These are phyloP conservation scores for Gallinago stenura DNA, from an alignment of 2,797 vertebrate species.

Conservation along the genomic window DNA sequence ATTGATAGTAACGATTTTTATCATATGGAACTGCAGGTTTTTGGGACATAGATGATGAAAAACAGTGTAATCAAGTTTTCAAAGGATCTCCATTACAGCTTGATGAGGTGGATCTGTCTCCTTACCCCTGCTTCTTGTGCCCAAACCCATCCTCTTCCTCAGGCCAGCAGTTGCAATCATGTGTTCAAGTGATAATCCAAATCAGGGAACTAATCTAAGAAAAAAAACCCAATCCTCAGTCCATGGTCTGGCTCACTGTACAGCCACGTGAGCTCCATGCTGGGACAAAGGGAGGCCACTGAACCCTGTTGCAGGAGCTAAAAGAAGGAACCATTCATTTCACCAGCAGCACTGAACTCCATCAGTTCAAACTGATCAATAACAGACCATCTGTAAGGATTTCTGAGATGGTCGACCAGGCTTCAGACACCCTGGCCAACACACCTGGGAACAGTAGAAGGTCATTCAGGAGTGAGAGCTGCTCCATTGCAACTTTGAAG, in stretches of 20 bases:
- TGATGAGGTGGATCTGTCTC: background rate
- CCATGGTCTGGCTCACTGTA: background rate
- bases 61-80: background rate
- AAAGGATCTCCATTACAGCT: background rate
- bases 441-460: background rate
- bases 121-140: background rate
- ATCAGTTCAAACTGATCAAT: background rate
- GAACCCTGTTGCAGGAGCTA: background rate
- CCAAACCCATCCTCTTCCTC: background rate
- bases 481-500: background rate
- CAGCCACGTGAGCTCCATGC: background rate
- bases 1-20: background rate
- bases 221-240: background rate
- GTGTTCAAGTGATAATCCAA: background rate
- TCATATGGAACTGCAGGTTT: background rate
- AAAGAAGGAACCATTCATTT: background rate
- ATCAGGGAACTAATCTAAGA: background rate
- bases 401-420: background rate
- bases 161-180: rapidly evolving
- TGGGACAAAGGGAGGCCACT: background rate
- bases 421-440: background rate
- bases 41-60: background rate
- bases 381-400: background rate
- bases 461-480: background rate
- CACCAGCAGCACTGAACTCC: background rate